Evolutionary conservation across 2,797 vertebrate species (phyloP).

Genomic region (Hemitrygon akajei): DNA sequence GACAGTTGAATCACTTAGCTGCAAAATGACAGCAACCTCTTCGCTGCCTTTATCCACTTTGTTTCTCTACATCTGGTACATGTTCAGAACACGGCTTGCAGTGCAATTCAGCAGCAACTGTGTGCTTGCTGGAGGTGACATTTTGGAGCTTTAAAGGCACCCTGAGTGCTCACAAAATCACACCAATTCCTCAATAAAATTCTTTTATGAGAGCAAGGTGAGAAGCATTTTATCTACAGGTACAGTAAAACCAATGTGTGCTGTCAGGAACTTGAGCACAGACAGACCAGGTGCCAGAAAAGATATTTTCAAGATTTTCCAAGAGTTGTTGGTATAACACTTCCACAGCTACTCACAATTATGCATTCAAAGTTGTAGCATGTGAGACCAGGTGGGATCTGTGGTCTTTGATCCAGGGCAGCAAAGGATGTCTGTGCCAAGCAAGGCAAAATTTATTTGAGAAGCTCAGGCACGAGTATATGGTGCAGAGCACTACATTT

Average conservation of each 20-base stretch:
- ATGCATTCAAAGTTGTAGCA: neutral
- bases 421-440: neutral
- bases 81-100: too few relatives aligned
- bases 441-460: neutral
- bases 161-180: too few relatives aligned
- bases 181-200: too few relatives aligned
- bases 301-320: neutral
- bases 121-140: too few relatives aligned
- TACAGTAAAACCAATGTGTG: neutral
- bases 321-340: neutral
- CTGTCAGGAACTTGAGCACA: neutral
- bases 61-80: too few relatives aligned
- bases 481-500: neutral
- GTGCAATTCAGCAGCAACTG: too few relatives aligned
- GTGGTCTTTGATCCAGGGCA: neutral
- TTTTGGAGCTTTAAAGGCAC: too few relatives aligned
- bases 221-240: neutral
- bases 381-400: neutral
- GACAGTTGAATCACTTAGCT: too few relatives aligned
- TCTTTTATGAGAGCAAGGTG: neutral
- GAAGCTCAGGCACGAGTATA: neutral
- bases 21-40: too few relatives aligned
- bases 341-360: neutral
- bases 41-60: too few relatives aligned
- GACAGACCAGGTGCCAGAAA: neutral